Conservation (phyloP, 1,140 invertebrate species). For the Pristionchus pacificus region DNA sequence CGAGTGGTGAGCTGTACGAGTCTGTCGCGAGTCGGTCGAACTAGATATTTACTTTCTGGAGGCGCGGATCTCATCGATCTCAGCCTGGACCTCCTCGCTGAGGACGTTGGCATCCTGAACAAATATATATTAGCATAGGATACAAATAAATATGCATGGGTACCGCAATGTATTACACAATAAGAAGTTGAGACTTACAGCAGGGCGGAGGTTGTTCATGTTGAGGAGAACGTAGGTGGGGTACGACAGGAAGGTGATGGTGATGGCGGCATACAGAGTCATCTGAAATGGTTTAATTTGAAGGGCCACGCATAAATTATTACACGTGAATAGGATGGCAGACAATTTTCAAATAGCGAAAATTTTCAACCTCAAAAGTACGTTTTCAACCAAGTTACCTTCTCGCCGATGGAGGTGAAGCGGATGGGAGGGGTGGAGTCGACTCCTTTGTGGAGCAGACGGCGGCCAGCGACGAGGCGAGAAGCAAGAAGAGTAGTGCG, state of each 20-base stretch:
- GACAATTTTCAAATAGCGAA: not conserved
- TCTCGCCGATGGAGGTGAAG: slow-evolving; percentile 26
- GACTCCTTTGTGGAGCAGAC: slow-evolving; percentile 35
- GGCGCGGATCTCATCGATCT: slow-evolving; percentile 28
- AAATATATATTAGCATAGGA: slow-evolving; percentile 1
- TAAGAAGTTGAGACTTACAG: not conserved
- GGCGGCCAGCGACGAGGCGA: slow-evolving; percentile 21
- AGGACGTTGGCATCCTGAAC: slow-evolving; percentile 9
- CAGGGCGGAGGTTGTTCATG: slow-evolving; percentile 43
- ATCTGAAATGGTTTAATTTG: slow-evolving; percentile 27
- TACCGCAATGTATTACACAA: not conserved
- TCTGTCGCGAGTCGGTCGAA: too few species aligned
- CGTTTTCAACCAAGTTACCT: slow-evolving; percentile 5
- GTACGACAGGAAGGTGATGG: slow-evolving; percentile 35
- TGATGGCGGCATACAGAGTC: slow-evolving; percentile 37
- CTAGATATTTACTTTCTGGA: slow-evolving; percentile 18
- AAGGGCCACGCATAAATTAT: too few species aligned
- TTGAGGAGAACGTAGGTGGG: slow-evolving; percentile 44
- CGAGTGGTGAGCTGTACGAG: too few species aligned
- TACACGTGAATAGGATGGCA: not conserved
- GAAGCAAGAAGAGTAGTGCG: slow-evolving; percentile 21
- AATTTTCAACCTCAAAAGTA: not conserved
- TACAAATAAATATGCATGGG: not conserved
- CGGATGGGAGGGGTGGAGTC: slow-evolving; percentile 35
- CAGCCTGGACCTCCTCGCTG: slow-evolving; percentile 21